These are phyloP conservation scores for Proisotoma minuta DNA, from an alignment of 2,888 invertebrate genomes.

Conservation along the genomic window DNA sequence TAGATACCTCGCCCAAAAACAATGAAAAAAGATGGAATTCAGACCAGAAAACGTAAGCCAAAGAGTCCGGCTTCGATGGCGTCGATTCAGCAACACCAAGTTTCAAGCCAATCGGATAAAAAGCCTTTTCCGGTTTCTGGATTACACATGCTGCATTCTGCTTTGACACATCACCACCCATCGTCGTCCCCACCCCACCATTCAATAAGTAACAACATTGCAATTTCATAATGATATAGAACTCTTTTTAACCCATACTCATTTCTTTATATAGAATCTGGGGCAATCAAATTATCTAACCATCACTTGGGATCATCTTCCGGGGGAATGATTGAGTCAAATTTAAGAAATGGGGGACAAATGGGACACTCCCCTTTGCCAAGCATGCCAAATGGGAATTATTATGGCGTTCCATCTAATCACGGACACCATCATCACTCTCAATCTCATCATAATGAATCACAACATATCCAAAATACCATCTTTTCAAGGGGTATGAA, in stretches of 20 bases:
- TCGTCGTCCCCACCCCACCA: slow-evolving; percentile 7
- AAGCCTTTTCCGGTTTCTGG: slow-evolving; percentile 23
- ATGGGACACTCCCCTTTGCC: slow-evolving; percentile 26
- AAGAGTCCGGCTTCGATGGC: slow-evolving; percentile 15
- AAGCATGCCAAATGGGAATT: slow-evolving; percentile 17
- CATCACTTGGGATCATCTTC: slow-evolving; percentile 11
- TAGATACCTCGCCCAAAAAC: slow-evolving; percentile 70
- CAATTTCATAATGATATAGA: background rate
- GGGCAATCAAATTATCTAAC: slow-evolving; percentile 6
- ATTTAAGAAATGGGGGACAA: slow-evolving; percentile 11
- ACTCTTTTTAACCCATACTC: background rate
- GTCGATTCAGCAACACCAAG: slow-evolving; percentile 10
- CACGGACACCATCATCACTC: slow-evolving; percentile 20
- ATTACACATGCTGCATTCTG: slow-evolving; percentile 26
- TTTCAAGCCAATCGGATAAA: slow-evolving; percentile 16
- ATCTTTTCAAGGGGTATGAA: slow-evolving; percentile 20
- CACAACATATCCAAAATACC: slow-evolving; percentile 6
- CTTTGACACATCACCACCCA: slow-evolving; percentile 24
- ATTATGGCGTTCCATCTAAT: slow-evolving; percentile 12
- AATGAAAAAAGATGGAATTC: slow-evolving; percentile 94
- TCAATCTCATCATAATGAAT: slow-evolving; percentile 24
- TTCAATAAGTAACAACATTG: background rate
- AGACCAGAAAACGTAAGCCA: slow-evolving; percentile 51
- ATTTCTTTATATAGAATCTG: background rate
- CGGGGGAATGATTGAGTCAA: slow-evolving; percentile 26